Conservation (phyloP, 2,888 invertebrate genomes). For the Tromatobia lineatoria region DNA sequence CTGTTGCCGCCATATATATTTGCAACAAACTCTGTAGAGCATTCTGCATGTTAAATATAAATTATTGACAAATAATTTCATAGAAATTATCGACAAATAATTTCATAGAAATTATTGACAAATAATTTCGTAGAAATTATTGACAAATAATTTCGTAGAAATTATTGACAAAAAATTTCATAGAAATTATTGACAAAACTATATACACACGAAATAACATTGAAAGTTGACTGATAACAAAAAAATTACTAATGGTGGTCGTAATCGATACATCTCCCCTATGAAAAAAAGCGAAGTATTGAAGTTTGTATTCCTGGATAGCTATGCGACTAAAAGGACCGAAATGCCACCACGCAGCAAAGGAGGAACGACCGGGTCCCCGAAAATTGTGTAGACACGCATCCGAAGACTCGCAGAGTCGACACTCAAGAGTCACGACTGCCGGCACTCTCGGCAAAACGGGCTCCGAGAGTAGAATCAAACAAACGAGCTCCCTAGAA, state of each 20-base stretch:
- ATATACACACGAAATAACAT: not conserved
- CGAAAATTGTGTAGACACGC: slow-evolving; percentile 81
- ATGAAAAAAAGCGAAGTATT: not conserved
- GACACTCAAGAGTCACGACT: slow-evolving; percentile 82
- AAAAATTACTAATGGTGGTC: not conserved
- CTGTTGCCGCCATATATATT: too few relatives aligned
- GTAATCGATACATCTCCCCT: not conserved
- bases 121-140: too few relatives aligned
- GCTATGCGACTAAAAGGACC: slow-evolving; percentile 75
- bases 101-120: too few relatives aligned
- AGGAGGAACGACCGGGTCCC: slow-evolving; percentile 77
- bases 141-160: too few relatives aligned
- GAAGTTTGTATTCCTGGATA: slow-evolving; percentile 16
- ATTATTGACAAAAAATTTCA: too few relatives aligned
- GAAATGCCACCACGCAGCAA: slow-evolving; percentile 78
- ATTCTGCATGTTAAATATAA: too few relatives aligned
- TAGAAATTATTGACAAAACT: too few relatives aligned
- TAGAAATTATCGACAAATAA: too few relatives aligned
- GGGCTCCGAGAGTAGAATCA: slow-evolving; percentile 85
- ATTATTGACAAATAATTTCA: too few relatives aligned
- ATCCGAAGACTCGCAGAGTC: slow-evolving; percentile 81
- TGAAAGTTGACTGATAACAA: not conserved
- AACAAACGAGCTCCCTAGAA: slow-evolving; percentile 88
- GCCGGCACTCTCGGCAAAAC: slow-evolving; percentile 84
- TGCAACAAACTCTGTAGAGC: too few relatives aligned